A percentile compares a stretch with the other conserved stretches of the same genome.
Evolutionary conservation across 2,888 invertebrate genomes (phyloP).

Genomic region (Meghimatium bilineatum): DNA sequence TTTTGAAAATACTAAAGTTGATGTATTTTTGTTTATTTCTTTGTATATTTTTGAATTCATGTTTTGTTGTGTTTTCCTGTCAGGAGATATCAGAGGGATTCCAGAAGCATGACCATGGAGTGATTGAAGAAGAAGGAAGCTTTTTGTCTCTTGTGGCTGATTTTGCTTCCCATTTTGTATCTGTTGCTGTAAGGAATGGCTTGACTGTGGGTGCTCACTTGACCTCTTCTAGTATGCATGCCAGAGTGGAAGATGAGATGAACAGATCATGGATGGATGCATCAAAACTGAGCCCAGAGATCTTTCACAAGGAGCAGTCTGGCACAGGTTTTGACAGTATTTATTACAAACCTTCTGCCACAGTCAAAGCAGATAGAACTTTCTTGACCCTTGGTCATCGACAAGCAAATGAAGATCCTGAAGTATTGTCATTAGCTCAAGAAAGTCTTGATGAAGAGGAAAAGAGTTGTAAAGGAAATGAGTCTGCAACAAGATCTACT

Average conservation of each 20-base stretch:
- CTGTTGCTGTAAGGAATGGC: constrained; percentile 60
- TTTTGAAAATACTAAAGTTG: background rate
- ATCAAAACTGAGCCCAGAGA: constrained; percentile 7
- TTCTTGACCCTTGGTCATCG: background rate
- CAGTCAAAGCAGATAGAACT: background rate
- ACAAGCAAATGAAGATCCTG: background rate
- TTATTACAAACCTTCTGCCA: background rate
- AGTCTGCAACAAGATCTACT: too few species aligned
- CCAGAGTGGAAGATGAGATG: background rate
- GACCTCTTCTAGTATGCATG: background rate
- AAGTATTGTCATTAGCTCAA: constrained; percentile 1
- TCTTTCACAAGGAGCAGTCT: background rate
- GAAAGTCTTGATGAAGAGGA: background rate
- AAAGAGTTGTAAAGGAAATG: background rate
- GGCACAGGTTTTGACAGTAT: background rate
- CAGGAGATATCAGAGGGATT: constrained; percentile 44
- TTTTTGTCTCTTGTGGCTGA: constrained; percentile 57
- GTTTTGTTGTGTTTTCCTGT: background rate
- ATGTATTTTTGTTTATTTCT: background rate
- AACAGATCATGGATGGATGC: too few species aligned
- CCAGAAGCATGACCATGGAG: constrained; percentile 58
- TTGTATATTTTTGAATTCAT: background rate
- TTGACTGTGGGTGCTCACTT: constrained; percentile 56
- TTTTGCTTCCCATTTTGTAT: constrained; percentile 63
- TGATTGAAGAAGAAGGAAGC: constrained; percentile 67